These are phyloP conservation scores for Xestobium rufovillosum DNA, from an alignment of 2,888 invertebrate species.

Conservation along the genomic window DNA sequence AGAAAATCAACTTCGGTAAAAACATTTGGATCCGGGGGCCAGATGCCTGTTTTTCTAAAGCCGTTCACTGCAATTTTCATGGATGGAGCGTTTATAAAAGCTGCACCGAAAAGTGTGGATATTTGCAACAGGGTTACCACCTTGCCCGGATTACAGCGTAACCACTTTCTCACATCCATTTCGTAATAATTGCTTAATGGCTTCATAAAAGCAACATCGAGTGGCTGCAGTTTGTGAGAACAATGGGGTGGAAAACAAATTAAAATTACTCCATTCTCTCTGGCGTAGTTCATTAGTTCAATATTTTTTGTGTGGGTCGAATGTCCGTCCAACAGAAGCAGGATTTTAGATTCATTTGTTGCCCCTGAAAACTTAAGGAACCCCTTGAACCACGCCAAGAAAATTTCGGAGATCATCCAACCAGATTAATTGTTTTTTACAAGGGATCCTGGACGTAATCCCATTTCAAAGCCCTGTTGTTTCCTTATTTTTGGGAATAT, in stretches of 20 bases:
- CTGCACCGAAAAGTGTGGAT: constrained; percentile 21
- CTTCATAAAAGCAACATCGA: constrained; percentile 24
- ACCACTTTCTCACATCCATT: constrained; percentile 22
- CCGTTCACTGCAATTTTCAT: constrained; percentile 21
- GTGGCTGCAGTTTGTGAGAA: constrained; percentile 27
- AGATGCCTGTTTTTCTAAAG: constrained; percentile 21
- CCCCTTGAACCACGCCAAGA: constrained; percentile 29
- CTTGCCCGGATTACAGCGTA: constrained; percentile 24
- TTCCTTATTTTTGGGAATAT: constrained; percentile 16
- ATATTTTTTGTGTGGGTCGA: constrained; percentile 22
- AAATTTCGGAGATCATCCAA: constrained; percentile 31
- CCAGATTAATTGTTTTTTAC: constrained; percentile 19
- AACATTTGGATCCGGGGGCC: constrained; percentile 13
- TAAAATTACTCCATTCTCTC: constrained; percentile 27
- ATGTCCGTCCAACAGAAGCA: background rate
- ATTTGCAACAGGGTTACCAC: constrained; percentile 25
- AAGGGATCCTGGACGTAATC: constrained; percentile 23
- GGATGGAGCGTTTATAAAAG: constrained; percentile 22
- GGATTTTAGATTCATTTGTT: constrained; percentile 4
- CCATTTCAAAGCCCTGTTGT: constrained; percentile 18
- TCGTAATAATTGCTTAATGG: constrained; percentile 25
- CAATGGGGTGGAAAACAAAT: constrained; percentile 31
- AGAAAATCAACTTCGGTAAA: constrained; percentile 20
- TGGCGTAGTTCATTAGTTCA: constrained; percentile 26
- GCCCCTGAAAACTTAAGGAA: constrained; percentile 20